Conservation (phyloP, 2,888 invertebrate species). For the Caenorhabditis uteleia region DNA sequence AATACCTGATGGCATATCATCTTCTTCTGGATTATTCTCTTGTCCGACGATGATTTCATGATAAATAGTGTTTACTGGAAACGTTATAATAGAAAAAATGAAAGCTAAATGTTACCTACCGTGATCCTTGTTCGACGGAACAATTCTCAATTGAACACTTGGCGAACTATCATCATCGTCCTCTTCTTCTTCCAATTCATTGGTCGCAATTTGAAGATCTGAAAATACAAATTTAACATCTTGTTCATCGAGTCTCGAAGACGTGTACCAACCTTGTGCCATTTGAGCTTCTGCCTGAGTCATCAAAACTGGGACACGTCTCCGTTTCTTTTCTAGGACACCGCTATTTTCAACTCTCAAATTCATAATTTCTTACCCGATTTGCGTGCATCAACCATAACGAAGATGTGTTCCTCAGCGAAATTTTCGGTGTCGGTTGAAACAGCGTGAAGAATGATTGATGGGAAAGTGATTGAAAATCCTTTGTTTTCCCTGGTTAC, state of each 20-base stretch:
- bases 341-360: too few relatives aligned
- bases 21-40: conserved; percentile 81
- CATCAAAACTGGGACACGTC: conserved; percentile 41
- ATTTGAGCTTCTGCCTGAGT: conserved; percentile 44
- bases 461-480: conserved; percentile 79
- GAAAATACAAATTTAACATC: conserved; percentile 14
- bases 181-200: conserved; percentile 42
- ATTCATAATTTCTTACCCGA: conserved; percentile 40
- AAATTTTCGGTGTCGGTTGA: conserved; percentile 77
- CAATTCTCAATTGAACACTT: conserved; percentile 54
- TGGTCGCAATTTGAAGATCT: conserved; percentile 48
- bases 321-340: conserved; percentile 35
- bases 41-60: conserved; percentile 81
- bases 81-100: not conserved
- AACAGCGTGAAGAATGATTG: conserved; percentile 81
- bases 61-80: conserved; percentile 77
- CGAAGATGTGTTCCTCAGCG: conserved; percentile 79
- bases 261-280: conserved; percentile 37
- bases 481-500: conserved; percentile 70
- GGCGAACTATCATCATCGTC: conserved; percentile 47
- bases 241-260: conserved; percentile 10
- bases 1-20: conserved; percentile 72
- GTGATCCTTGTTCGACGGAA: conserved; percentile 50
- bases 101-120: conserved; percentile 24
- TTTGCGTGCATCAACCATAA: conserved; percentile 77